These are phyloP conservation scores for Halisarca cf. caerulea DNA, from an alignment of 37 sponge, comb jelly and placozoan genomes.

Conservation along the genomic window DNA sequence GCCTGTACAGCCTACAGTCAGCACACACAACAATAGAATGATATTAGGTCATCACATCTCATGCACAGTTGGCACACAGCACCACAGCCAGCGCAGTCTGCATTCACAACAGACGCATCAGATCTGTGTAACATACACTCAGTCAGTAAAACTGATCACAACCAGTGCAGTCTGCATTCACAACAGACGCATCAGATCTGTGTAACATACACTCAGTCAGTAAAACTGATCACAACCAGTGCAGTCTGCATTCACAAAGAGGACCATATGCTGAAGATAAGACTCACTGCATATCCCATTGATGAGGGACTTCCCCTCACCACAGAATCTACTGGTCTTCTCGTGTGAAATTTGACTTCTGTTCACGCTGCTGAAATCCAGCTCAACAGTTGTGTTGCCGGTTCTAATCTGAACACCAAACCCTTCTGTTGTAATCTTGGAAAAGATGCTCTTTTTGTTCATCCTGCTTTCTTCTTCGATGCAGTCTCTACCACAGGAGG, in stretches of 20 bases:
- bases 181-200: too few species aligned
- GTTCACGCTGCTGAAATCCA: neutral
- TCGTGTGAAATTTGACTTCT: neutral
- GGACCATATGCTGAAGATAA: too few species aligned
- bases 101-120: too few species aligned
- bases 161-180: neutral
- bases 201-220: neutral
- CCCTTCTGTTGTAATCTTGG: neutral
- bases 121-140: neutral
- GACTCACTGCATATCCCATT: slow-evolving; percentile 12
- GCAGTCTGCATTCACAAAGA: too few species aligned
- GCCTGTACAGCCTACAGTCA: neutral
- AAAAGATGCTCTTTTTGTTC: neutral
- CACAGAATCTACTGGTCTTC: neutral
- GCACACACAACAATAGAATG: too few species aligned
- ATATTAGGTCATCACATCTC: too few species aligned
- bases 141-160: neutral
- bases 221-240: neutral
- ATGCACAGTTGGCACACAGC: too few species aligned
- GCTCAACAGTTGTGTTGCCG: neutral
- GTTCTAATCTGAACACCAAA: neutral
- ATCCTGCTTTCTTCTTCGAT: neutral
- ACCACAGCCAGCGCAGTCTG: too few species aligned
- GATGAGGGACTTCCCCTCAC: neutral
- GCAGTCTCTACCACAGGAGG: neutral